Percentiles rank a stretch among this genome's conserved stretches.
phyloP scores from a whole-genome alignment of 2,113 vertebrate genomes.

The Nothocercus julius region DNA sequence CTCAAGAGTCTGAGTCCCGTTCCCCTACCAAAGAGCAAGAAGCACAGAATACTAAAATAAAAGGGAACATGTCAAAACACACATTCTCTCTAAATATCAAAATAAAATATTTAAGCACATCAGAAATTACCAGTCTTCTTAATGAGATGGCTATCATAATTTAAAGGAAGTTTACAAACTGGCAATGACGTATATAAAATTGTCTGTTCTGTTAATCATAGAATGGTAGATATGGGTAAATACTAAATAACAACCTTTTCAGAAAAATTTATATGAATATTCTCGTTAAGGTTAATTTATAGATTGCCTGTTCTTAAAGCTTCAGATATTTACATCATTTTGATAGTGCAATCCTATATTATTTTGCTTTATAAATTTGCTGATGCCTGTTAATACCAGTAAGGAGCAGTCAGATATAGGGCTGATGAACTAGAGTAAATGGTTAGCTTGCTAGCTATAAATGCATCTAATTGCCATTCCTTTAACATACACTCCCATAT shows the following conservation, averaged over 20 bases:
- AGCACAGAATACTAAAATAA: not conserved
- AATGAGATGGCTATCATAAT: not conserved
- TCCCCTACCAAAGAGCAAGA: accelerated
- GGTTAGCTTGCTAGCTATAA: not conserved
- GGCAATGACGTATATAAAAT: not conserved
- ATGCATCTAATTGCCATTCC: not conserved
- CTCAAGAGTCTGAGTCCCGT: not conserved
- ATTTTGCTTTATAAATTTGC: not conserved
- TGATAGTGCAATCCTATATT: not conserved
- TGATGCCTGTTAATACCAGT: not conserved
- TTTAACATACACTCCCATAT: conserved; percentile 11
- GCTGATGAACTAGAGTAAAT: not conserved
- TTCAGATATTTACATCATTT: not conserved
- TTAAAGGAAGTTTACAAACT: not conserved
- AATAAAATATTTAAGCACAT: not conserved
- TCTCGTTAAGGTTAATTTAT: conserved; percentile 21
- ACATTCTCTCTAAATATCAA: not conserved
- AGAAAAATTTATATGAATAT: not conserved
- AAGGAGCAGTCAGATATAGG: not conserved
- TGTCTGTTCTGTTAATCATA: not conserved
- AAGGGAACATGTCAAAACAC: not conserved
- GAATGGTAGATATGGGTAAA: not conserved
- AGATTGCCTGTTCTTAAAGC: not conserved
- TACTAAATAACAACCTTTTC: not conserved
- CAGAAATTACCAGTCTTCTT: not conserved